Percentiles rank a stretch among this genome's conserved stretches.
phyloP scores from a whole-genome alignment of 2,797 vertebrate species.

The Sphenodon punctatus region DNA sequence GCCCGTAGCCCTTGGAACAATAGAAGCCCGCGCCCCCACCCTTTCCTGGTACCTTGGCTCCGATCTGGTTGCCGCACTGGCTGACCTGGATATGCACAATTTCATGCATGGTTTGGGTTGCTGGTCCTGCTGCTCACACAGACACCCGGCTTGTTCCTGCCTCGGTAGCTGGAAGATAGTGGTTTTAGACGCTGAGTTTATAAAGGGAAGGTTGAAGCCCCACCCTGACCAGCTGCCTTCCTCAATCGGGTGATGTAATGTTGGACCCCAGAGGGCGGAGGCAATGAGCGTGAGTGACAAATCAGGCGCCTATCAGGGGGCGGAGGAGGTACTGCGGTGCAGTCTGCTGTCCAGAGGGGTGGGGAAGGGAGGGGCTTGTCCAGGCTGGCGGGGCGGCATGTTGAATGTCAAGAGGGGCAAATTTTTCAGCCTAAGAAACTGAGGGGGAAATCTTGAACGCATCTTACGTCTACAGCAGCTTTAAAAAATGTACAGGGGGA shows the following conservation, averaged over 20 bases:
- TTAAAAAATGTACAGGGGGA: too few relatives aligned
- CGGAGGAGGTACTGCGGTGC: background rate
- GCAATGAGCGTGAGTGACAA: background rate
- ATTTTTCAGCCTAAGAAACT: too few relatives aligned
- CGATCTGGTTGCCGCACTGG: slow-evolving; percentile 96
- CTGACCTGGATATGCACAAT: slow-evolving; percentile 97
- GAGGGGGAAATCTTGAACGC: too few relatives aligned
- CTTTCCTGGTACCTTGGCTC: slow-evolving; percentile 85
- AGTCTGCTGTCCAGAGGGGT: background rate
- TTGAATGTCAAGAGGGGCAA: too few relatives aligned
- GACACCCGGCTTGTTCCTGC: too few relatives aligned
- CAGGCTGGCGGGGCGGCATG: too few relatives aligned
- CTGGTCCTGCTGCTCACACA: background rate
- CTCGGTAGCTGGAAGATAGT: background rate
- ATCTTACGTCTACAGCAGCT: too few relatives aligned
- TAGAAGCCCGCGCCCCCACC: background rate
- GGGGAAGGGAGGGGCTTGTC: background rate
- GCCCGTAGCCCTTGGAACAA: background rate
- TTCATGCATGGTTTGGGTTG: slow-evolving; percentile 86
- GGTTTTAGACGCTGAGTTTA: slow-evolving; percentile 8
- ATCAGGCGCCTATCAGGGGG: slow-evolving; percentile 42
- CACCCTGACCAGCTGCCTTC: background rate
- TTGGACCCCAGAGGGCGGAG: slow-evolving; percentile 7
- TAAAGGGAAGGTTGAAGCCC: background rate
- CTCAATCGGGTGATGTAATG: slow-evolving; percentile 53